Evolutionary conservation across 2,797 vertebrate genomes (phyloP).

Genomic region (Danio aesculapii): DNA sequence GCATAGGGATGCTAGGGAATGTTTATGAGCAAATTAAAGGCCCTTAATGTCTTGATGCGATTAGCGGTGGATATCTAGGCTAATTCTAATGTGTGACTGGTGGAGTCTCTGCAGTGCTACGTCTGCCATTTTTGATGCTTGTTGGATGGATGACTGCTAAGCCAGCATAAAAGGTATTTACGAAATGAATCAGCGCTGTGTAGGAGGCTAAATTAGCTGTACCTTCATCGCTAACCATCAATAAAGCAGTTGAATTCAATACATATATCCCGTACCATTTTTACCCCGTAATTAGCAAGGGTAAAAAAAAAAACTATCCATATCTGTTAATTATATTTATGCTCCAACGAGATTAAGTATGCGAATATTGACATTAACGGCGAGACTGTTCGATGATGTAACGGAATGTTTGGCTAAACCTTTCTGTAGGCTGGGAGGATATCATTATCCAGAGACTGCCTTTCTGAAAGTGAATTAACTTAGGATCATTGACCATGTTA

Average conservation of each 20-base stretch:
- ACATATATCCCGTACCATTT: conserved; percentile 49
- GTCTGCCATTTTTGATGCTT: conserved; percentile 48
- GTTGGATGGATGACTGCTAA: conserved; percentile 46
- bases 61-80: conserved; percentile 47
- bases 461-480: conserved; percentile 62
- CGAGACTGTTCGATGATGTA: conserved; percentile 46
- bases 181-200: conserved; percentile 57
- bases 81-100: conserved; percentile 50
- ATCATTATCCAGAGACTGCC: conserved; percentile 53
- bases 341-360: conserved; percentile 51
- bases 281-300: conserved; percentile 51
- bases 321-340: conserved; percentile 56
- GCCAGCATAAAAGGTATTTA: conserved; percentile 52
- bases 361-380: conserved; percentile 58
- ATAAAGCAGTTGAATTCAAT: conserved; percentile 50
- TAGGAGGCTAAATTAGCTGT: conserved; percentile 58
- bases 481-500: conserved; percentile 61
- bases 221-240: conserved; percentile 52
- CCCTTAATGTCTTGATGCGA: conserved; percentile 53
- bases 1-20: conserved; percentile 43
- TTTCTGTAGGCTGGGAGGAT: conserved; percentile 53
- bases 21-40: conserved; percentile 53
- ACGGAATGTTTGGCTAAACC: conserved; percentile 58
- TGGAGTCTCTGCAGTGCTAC: conserved; percentile 30
- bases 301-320: conserved; percentile 19